Percentiles rank a stretch among this genome's conserved stretches.
These are phyloP conservation scores for Bombus sibiricus DNA, from an alignment of 1,140 invertebrate genomes.

Conservation along the genomic window DNA sequence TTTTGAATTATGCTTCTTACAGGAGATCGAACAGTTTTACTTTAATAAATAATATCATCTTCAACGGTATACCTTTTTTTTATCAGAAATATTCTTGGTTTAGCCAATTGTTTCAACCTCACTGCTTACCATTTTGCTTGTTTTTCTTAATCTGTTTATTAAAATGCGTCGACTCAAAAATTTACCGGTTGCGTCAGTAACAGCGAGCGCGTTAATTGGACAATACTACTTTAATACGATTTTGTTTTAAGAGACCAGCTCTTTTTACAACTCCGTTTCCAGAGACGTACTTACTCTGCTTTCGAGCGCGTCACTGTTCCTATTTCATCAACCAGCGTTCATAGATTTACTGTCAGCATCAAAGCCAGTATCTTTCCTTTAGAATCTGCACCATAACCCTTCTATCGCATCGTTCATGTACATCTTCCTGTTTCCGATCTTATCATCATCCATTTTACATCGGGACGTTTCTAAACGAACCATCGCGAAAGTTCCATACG, in stretches of 20 bases:
- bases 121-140: no score
- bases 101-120: no score
- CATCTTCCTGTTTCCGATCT: no score
- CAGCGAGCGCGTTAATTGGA: not conserved
- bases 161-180: not conserved
- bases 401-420: not conserved
- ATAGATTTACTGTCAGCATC: slow-evolving; percentile 14
- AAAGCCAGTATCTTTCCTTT: not conserved
- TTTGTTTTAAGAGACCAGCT: not conserved
- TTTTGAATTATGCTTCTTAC: no score
- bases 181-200: not conserved
- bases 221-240: not conserved
- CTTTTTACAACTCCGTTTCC: not conserved
- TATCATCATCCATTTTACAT: not conserved
- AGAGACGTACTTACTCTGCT: not conserved
- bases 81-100: no score
- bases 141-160: not conserved
- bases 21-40: no score
- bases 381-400: not conserved
- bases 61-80: no score
- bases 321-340: not conserved
- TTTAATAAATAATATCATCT: no score
- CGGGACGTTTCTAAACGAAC: not conserved
- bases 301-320: not conserved
- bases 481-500: not conserved